phyloP scores from a whole-genome alignment of 1,140 invertebrate species.

The Aporrectodea caliginosa region DNA sequence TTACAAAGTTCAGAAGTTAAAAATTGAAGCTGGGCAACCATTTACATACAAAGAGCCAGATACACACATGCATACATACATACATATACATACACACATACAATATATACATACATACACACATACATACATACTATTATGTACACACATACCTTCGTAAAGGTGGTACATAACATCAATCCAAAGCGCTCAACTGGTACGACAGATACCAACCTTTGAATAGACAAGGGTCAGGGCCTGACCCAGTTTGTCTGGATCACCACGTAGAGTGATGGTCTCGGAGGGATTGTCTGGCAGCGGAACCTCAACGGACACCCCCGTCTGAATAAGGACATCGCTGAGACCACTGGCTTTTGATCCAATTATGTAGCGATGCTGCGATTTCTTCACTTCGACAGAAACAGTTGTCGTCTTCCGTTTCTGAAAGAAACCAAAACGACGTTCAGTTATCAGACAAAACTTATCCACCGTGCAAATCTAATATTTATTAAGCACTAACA shows the following conservation, averaged over 20 bases:
- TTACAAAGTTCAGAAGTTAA: too few species aligned
- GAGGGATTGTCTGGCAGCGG: constrained; percentile 77
- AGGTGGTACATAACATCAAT: background rate
- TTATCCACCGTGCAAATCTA: too few species aligned
- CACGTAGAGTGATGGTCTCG: constrained; percentile 92
- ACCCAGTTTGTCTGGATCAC: constrained; percentile 62
- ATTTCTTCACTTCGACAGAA: constrained; percentile 85
- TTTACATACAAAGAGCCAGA: background rate
- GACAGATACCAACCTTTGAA: constrained; percentile 65
- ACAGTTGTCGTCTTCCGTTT: constrained; percentile 83
- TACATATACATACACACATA: background rate
- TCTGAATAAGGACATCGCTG: constrained; percentile 84
- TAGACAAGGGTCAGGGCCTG: constrained; percentile 86
- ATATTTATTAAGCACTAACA: too few species aligned
- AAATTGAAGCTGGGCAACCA: background rate
- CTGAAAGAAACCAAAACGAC: constrained; percentile 53
- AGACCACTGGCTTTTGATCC: constrained; percentile 80
- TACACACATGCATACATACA: background rate
- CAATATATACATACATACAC: too few species aligned
- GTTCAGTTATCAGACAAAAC: too few species aligned
- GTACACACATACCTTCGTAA: background rate
- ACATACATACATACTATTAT: too few species aligned
- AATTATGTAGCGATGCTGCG: constrained; percentile 95
- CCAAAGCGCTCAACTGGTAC: background rate
- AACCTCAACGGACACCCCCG: constrained; percentile 93